Percentiles rank a stretch among this genome's conserved stretches.
These are phyloP conservation scores for Geothlypis trichas DNA, from an alignment of 2,113 vertebrate genomes.

Conservation along the genomic window DNA sequence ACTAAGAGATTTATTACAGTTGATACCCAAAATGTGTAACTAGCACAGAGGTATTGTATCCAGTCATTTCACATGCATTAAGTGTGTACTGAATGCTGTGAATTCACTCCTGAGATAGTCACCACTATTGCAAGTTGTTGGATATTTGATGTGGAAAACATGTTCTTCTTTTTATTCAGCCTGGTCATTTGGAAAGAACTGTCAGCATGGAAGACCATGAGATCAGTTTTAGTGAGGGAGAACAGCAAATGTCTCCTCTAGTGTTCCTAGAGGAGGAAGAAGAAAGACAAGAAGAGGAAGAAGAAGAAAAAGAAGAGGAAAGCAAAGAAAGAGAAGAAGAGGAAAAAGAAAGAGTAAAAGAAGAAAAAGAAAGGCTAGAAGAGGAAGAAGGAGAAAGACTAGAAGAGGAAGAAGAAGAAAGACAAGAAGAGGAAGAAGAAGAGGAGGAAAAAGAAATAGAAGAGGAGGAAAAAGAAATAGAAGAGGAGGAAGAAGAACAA, in stretches of 20 bases:
- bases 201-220: neutral
- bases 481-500: neutral
- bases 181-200: neutral
- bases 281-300: neutral
- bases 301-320: too few relatives aligned
- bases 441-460: neutral
- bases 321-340: neutral
- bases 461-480: neutral
- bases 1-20: neutral
- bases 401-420: neutral
- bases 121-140: neutral
- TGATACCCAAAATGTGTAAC: neutral
- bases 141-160: neutral
- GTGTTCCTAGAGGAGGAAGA: neutral
- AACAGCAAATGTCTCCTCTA: neutral
- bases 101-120: neutral
- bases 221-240: neutral
- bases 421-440: neutral
- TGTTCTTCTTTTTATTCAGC: neutral
- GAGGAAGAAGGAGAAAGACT: too few relatives aligned
- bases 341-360: too few relatives aligned
- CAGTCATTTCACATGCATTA: neutral
- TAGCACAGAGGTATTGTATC: neutral
- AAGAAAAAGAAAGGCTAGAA: neutral
- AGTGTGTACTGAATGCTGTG: neutral